These are phyloP conservation scores for Drosophila algonquin DNA, from an alignment of 2,888 invertebrate species.

Conservation along the genomic window DNA sequence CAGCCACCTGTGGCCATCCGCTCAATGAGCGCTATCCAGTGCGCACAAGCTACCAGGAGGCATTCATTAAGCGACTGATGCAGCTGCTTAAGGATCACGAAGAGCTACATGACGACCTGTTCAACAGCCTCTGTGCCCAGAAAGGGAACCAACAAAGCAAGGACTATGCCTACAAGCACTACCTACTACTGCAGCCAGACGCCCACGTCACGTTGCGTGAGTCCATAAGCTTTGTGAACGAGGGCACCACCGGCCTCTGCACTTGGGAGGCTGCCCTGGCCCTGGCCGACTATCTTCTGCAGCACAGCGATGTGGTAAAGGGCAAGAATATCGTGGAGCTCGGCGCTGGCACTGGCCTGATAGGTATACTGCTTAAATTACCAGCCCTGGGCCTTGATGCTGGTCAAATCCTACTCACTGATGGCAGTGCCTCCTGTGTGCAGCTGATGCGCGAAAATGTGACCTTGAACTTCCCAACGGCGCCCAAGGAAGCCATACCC, in stretches of 20 bases:
- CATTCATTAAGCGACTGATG: slow-evolving; percentile 88
- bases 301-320: slow-evolving; percentile 85
- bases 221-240: slow-evolving; percentile 88
- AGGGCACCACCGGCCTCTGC: slow-evolving; percentile 91
- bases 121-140: slow-evolving; percentile 84
- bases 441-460: slow-evolving; percentile 87
- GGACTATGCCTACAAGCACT: slow-evolving; percentile 87
- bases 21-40: slow-evolving; percentile 87
- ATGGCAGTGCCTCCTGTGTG: slow-evolving; percentile 89
- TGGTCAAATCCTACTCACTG: slow-evolving; percentile 87
- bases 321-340: slow-evolving; percentile 88
- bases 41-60: slow-evolving; percentile 86
- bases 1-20: slow-evolving; percentile 86
- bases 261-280: slow-evolving; percentile 92
- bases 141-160: neutral
- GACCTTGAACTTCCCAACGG: slow-evolving; percentile 85
- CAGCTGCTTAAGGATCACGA: slow-evolving; percentile 85
- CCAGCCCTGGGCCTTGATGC: slow-evolving; percentile 85
- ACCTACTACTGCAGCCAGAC: slow-evolving; percentile 78
- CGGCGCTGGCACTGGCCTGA: slow-evolving; percentile 91
- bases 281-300: slow-evolving; percentile 89
- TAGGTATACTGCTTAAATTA: slow-evolving; percentile 87
- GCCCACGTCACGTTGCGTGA: slow-evolving; percentile 87
- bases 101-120: slow-evolving; percentile 88
- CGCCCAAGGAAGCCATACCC: slow-evolving; percentile 24